Conservation (phyloP, 2,797 vertebrate genomes). For the Tokudaia muenninki region DNA sequence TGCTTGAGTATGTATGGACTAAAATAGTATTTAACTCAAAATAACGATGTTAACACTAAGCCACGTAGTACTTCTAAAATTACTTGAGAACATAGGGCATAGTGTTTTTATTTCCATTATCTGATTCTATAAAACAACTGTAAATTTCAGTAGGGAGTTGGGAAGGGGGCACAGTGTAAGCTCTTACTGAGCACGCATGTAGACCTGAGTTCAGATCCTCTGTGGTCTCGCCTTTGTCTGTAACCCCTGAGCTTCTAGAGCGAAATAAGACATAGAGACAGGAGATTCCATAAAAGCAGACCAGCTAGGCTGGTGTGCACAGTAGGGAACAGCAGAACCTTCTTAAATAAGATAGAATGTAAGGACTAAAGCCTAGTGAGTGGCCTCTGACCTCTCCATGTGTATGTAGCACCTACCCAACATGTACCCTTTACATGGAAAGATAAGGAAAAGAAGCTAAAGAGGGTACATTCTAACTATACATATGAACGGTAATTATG, state of each 20-base stretch:
- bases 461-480: background rate
- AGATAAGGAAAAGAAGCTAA: background rate
- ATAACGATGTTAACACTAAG: background rate
- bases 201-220: background rate
- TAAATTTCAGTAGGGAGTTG: background rate
- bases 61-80: background rate
- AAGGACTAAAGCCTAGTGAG: too few relatives aligned
- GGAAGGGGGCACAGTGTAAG: too few relatives aligned
- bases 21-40: background rate
- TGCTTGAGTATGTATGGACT: background rate
- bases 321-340: background rate
- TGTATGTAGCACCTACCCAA: too few relatives aligned
- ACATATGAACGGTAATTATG: background rate
- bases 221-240: background rate
- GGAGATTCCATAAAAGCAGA: background rate
- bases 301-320: background rate
- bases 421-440: background rate
- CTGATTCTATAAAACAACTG: background rate
- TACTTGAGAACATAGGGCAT: background rate
- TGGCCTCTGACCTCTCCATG: background rate
- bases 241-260: background rate
- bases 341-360: too few relatives aligned
- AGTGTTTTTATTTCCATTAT: background rate
- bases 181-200: rapidly evolving
- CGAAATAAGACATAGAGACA: background rate